Conservation (phyloP, 2,113 vertebrate genomes). For the Sebastes schlegelii region DNA sequence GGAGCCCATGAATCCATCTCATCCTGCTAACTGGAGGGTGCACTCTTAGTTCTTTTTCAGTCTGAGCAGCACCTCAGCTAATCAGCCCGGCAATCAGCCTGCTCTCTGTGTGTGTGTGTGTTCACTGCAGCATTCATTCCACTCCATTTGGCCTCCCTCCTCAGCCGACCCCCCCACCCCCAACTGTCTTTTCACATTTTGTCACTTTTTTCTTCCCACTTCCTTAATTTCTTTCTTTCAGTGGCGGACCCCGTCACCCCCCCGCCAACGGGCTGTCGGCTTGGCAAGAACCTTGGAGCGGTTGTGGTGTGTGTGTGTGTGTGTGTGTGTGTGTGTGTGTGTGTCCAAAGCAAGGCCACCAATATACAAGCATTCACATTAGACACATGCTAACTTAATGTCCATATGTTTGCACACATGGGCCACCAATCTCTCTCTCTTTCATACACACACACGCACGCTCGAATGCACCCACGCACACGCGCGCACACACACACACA, state of each 20-base stretch:
- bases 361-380: slow-evolving; percentile 15
- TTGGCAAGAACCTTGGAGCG: slow-evolving; percentile 35
- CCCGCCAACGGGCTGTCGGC: slow-evolving; percentile 52
- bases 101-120: slow-evolving; percentile 3
- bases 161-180: background rate
- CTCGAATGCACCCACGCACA: background rate
- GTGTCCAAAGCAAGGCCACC: slow-evolving; percentile 33
- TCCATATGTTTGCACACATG: slow-evolving; percentile 29
- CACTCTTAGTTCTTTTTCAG: slow-evolving; percentile 37
- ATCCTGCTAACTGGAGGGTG: background rate
- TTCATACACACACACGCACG: no score
- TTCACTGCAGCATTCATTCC: slow-evolving; percentile 43
- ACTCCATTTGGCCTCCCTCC: slow-evolving; percentile 24
- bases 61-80: slow-evolving; percentile 40
- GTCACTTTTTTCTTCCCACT: slow-evolving; percentile 41
- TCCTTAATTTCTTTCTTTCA: slow-evolving; percentile 40
- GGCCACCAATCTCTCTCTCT: background rate
- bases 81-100: slow-evolving; percentile 54
- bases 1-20: background rate
- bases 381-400: slow-evolving; percentile 38
- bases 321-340: background rate
- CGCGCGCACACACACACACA: background rate
- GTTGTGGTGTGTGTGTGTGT: background rate
- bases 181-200: slow-evolving; percentile 54
- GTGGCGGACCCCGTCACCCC: slow-evolving; percentile 10